Evolutionary conservation across 2,113 vertebrate genomes (phyloP).

Genomic region (Megaceryle maxima): DNA sequence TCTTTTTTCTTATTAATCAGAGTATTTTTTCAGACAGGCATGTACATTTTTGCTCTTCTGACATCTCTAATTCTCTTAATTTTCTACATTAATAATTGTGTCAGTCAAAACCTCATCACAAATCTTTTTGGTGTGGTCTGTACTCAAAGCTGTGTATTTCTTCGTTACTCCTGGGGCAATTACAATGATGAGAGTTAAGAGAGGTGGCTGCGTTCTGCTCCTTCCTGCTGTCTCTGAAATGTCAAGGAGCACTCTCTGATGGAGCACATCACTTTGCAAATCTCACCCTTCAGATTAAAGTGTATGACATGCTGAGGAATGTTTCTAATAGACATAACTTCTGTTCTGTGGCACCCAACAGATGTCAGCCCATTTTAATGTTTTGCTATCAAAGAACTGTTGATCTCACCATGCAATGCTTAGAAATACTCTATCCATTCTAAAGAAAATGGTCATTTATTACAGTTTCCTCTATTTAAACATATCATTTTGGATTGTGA

Average conservation of each 20-base stretch:
- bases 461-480: neutral
- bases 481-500: neutral
- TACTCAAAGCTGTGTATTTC: neutral
- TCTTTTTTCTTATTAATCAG: neutral
- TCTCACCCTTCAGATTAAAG: neutral
- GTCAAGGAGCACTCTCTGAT: neutral
- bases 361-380: neutral
- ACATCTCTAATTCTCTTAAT: neutral
- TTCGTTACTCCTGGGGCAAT: neutral
- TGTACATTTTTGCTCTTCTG: neutral
- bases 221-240: neutral
- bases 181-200: neutral
- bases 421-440: neutral
- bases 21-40: neutral
- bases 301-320: neutral
- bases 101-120: neutral
- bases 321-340: neutral
- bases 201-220: fast-evolving
- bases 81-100: neutral
- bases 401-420: neutral
- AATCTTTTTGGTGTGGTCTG: neutral
- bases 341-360: neutral
- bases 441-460: neutral
- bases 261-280: neutral
- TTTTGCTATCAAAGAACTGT: neutral